Base-by-base conservation (phyloP, 2,888 invertebrate genomes). In the Willowsia nigromaculata region DNA sequence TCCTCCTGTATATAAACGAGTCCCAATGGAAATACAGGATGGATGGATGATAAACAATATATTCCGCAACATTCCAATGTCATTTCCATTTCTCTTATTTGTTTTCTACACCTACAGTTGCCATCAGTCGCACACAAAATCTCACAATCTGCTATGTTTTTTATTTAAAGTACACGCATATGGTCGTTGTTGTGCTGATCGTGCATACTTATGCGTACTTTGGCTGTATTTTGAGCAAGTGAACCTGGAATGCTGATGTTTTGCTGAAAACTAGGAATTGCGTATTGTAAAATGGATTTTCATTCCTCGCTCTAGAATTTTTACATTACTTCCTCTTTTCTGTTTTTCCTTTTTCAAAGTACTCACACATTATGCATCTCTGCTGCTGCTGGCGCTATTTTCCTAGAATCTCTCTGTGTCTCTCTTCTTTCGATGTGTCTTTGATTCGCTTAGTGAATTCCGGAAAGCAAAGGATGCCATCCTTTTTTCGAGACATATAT, bases 21-120 rank as follows among this genome's bases (percentile, higher is more conserved):
- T 37, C 18, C 65, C 37, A 18, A 13, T 43, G 71, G 43, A 71
- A 13, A 43, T 40, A 50, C 76, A 30, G 33, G 53, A 53, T 78
- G 50, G 76, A 78, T 50, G 76, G 37, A 81, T 82, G 37, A 53
- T 71, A 53, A 50, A 74, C 74, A 85, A 71, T 74, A 74, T 74
- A 59, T 82, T 74, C 76, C 15, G 30, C 74, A 56, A 71, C 71
- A 59, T 85, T 85, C 84, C 84, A 74, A 74, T 85, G 84, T 85
- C 84, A 85, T 85, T 85, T 85, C 43, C 74, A 74, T 74, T 85
- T 71, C 83, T 71, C 68, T 9, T 83, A 71, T 68, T 68, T 68
- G 37, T 74, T 74, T 27, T 74, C 27, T 62, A 1, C 25, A 25
- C 25, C 4, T 43, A 33, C 74, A 53, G 18, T 33, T n/a, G n/a